Evolutionary conservation across 1,140 invertebrate genomes (phyloP), one percentile per base, ranked within the genome.

Genomic region (Eumeta japonica): DNA sequence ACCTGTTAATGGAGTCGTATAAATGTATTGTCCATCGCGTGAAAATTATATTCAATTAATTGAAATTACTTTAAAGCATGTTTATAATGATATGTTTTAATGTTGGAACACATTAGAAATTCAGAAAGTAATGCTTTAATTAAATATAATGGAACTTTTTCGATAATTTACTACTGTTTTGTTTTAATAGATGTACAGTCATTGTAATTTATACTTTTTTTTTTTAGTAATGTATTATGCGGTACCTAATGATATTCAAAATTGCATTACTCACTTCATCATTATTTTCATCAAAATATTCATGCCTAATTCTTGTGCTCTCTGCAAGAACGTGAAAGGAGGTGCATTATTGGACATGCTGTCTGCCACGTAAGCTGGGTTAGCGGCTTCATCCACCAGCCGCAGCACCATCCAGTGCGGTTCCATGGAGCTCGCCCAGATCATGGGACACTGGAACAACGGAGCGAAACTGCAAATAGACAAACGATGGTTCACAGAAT

Each of bases 361-460:
- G n/a, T n/a, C n/a, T n/a, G n/a, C 32, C 39, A 11, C 41, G 20
- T 58, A 68, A 2, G 61, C 39, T 10, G 56, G 52, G 24, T 62
- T 76, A 0, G 49, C 24, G 11, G 32, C 3, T 19, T 20, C 32
- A 17, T 34, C 32, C 2, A 34, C 3, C 0, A 34, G 16, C 3
- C 16, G 16, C 16, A 34, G 10, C 10, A 19, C 24, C 2, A 1
- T 4, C 32, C 32, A n/a, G n/a, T n/a, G n/a, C n/a, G n/a, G n/a
- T n/a, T n/a, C n/a, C n/a, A n/a, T n/a, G n/a, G n/a, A n/a, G n/a
- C 24, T 19, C 14, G 16, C 17, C 32, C 32, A 34, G 10, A 34
- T 34, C 32, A 34, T 19, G 15, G 32, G 32, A 3, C 17, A 19
- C 9, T 34, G 17, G n/a, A 12, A 34, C 18, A 19, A 34, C 1